Conservation (phyloP, 2,797 vertebrate genomes). For the Gymnopithys bicolor region DNA sequence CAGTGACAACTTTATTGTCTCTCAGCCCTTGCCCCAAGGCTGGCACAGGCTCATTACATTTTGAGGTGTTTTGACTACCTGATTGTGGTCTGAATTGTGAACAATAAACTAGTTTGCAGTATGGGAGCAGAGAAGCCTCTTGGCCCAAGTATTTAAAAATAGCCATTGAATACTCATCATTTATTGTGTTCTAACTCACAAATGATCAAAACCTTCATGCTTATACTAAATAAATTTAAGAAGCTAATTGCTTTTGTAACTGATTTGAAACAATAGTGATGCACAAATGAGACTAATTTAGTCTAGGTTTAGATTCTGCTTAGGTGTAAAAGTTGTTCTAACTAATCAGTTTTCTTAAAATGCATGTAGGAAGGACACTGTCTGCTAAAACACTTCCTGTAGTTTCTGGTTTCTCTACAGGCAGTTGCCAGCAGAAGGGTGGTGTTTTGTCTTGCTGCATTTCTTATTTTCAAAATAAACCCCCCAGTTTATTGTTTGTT, state of each 20-base stretch:
- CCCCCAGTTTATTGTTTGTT: not conserved
- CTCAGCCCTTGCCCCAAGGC: not conserved
- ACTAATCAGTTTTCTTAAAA: not conserved
- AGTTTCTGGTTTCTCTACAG: not conserved
- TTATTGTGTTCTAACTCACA: not conserved
- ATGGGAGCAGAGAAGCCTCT: not conserved
- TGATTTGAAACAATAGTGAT: not conserved
- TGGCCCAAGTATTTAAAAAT: not conserved
- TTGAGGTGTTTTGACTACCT: not conserved
- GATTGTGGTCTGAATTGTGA: not conserved
- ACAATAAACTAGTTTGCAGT: not conserved
- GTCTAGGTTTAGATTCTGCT: not conserved
- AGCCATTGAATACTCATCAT: not conserved
- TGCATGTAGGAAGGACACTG: not conserved
- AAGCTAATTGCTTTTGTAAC: not conserved
- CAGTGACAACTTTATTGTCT: constrained; percentile 29
- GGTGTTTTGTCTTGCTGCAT: not conserved
- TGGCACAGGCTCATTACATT: not conserved
- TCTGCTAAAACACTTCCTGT: not conserved
- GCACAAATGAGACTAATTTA: not conserved
- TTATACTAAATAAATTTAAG: not conserved
- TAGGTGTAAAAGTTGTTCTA: not conserved
- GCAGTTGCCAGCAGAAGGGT: not conserved
- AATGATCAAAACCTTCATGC: not conserved
- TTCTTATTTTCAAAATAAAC: not conserved